phyloP scores from a whole-genome alignment of 2,797 vertebrate species.

The Rhinella marina region DNA sequence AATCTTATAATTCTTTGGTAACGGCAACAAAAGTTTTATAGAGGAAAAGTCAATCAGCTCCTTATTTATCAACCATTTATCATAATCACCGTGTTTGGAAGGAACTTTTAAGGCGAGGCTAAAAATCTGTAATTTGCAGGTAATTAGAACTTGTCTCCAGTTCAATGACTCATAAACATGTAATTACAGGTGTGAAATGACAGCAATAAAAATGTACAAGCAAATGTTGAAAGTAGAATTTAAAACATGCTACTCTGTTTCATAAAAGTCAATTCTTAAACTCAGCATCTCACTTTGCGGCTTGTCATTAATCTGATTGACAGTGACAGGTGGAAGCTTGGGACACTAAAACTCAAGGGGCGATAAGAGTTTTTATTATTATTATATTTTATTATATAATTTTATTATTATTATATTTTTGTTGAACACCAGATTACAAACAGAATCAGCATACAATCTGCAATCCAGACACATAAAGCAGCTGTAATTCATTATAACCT shows the following conservation, averaged over 20 bases:
- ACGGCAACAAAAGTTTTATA: neutral
- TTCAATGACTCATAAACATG: slow-evolving; percentile 53
- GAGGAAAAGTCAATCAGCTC: slow-evolving; percentile 4
- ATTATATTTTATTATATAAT: no score
- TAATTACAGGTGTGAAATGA: slow-evolving; percentile 48
- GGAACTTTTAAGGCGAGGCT: slow-evolving; percentile 7
- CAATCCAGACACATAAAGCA: no score
- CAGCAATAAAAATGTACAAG: slow-evolving; percentile 39
- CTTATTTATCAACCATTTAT: slow-evolving; percentile 35
- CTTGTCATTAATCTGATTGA: neutral
- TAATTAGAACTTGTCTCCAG: slow-evolving; percentile 48
- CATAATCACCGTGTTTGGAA: slow-evolving; percentile 29
- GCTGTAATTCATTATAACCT: no score
- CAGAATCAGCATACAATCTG: no score
- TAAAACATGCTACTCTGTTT: slow-evolving; percentile 5
- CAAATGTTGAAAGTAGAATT: slow-evolving; percentile 26
- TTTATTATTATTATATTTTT: neutral
- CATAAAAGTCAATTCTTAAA: neutral
- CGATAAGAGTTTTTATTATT: no score
- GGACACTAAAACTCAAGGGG: neutral
- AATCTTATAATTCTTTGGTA: neutral
- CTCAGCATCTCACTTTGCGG: neutral
- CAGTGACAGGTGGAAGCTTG: neutral
- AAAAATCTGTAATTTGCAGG: slow-evolving; percentile 47
- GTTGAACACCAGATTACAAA: no score